Percentiles rank a stretch among this genome's conserved stretches.
phyloP scores from a whole-genome alignment of 2,797 vertebrate genomes.

The Xenentodon cancila region DNA sequence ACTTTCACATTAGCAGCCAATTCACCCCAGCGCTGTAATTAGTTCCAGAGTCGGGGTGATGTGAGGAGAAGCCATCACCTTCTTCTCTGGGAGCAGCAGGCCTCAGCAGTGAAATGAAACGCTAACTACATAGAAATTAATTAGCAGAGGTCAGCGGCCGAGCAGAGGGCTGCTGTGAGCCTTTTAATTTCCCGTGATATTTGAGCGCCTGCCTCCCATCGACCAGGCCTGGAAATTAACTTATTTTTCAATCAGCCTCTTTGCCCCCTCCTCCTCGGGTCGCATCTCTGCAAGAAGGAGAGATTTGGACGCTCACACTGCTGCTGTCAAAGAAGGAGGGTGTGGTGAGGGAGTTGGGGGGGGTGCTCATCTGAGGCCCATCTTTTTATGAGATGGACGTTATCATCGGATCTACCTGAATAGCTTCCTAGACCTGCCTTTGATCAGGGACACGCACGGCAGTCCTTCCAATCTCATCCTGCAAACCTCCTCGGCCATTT shows the following conservation, averaged over 20 bases:
- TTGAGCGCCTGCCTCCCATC: slow-evolving; percentile 96
- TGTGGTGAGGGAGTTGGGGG: too few species aligned
- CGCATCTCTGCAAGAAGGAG: slow-evolving; percentile 79
- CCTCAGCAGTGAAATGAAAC: slow-evolving; percentile 77
- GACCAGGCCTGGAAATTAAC: slow-evolving; percentile 98
- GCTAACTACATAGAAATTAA: slow-evolving; percentile 90
- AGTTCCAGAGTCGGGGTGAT: slow-evolving; percentile 80
- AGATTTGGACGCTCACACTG: slow-evolving; percentile 80
- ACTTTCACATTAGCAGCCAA: slow-evolving; percentile 86
- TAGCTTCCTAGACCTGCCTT: slow-evolving; percentile 73
- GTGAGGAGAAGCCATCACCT: slow-evolving; percentile 84
- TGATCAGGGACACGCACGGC: slow-evolving; percentile 56
- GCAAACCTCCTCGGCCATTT: too few species aligned
- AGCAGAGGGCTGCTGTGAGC: slow-evolving; percentile 79
- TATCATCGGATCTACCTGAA: slow-evolving; percentile 82
- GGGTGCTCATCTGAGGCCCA: slow-evolving; percentile 92
- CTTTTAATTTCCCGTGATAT: slow-evolving; percentile 99
- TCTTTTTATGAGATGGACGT: slow-evolving; percentile 81
- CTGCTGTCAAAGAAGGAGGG: slow-evolving; percentile 66
- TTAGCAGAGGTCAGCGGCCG: slow-evolving; percentile 92
- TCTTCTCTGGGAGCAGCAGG: slow-evolving; percentile 60
- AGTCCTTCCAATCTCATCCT: too few species aligned
- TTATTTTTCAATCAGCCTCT: slow-evolving; percentile 99
- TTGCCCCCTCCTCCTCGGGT: slow-evolving; percentile 85
- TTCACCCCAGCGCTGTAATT: slow-evolving; percentile 90